Conservation (phyloP, 1,140 invertebrate genomes). For the Thereuonema tuberculata region DNA sequence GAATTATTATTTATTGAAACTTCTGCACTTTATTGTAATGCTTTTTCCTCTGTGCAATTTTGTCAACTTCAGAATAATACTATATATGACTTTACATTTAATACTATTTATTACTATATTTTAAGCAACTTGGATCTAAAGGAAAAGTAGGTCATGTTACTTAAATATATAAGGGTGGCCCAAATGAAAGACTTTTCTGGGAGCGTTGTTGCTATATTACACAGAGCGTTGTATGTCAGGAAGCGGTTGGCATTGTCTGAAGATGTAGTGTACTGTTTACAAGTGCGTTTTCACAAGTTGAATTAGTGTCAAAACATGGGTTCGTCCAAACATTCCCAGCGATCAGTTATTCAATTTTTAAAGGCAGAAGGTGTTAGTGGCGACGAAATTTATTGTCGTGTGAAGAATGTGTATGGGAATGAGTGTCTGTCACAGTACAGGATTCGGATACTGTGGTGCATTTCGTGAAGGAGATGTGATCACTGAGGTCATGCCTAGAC, state of each 20-base stretch:
- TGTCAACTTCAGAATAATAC: no score
- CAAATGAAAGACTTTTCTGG: not conserved
- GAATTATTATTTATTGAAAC: no score
- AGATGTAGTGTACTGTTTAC: not conserved
- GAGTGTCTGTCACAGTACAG: not conserved
- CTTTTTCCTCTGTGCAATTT: no score
- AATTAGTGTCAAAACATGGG: not conserved
- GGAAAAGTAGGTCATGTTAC: no score
- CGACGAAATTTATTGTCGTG: not conserved
- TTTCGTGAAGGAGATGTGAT: not conserved
- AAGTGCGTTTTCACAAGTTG: not conserved
- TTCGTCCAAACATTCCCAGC: not conserved
- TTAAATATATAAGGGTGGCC: not conserved
- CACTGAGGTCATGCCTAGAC: not conserved
- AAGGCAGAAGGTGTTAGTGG: not conserved
- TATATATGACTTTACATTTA: no score
- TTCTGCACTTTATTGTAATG: no score
- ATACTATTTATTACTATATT: no score
- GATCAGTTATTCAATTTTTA: not conserved
- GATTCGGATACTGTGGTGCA: not conserved
- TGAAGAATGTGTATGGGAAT: not conserved
- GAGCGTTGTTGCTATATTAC: not conserved
- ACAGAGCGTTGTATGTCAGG: not conserved
- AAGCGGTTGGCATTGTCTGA: not conserved
- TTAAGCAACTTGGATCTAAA: no score